Percentiles rank a stretch among this genome's conserved stretches.
Evolutionary conservation across 2,113 vertebrate species (phyloP).

Genomic region (Phalacrocorax brasilianus): DNA sequence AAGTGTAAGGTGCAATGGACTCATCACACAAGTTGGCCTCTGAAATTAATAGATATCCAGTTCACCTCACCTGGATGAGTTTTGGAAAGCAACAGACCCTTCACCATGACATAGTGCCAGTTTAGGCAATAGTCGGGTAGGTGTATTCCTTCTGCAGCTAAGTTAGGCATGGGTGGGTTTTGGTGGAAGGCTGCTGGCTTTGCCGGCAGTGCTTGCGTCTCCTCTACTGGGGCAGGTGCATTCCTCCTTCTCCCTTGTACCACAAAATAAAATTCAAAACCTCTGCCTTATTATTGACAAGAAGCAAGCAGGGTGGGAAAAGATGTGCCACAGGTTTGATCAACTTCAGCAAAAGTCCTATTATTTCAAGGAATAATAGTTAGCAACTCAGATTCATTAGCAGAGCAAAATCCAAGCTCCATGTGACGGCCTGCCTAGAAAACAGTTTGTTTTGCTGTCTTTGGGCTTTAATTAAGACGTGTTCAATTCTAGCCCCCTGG

Average conservation of each 20-base stretch:
- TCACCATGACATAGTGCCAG: not conserved
- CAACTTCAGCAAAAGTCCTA: slow-evolving; percentile 35
- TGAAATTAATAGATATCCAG: not conserved
- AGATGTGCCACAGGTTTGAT: slow-evolving; percentile 43
- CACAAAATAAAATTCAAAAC: not conserved
- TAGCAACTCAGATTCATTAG: slow-evolving; percentile 75
- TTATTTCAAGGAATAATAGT: slow-evolving; percentile 69
- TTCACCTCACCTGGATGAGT: not conserved
- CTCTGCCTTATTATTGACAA: slow-evolving; percentile 4
- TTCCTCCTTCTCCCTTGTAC: slow-evolving; percentile 5
- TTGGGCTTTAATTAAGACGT: slow-evolving; percentile 90
- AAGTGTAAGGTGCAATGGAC: not conserved
- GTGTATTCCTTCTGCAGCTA: not conserved
- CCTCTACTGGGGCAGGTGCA: not conserved
- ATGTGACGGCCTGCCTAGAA: slow-evolving; percentile 73
- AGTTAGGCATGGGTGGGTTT: not conserved
- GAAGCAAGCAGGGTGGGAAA: slow-evolving; percentile 54
- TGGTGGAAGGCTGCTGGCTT: not conserved
- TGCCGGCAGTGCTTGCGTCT: not conserved
- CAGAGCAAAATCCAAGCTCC: slow-evolving; percentile 71
- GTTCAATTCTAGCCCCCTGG: slow-evolving; percentile 76
- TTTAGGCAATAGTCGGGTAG: not conserved
- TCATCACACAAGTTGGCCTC: not conserved
- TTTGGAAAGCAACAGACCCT: not conserved
- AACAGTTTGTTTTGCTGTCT: slow-evolving; percentile 86